Percentiles rank a stretch among this genome's conserved stretches.
phyloP scores from a whole-genome alignment of 2,113 vertebrate species.

The Dromaius novaehollandiae region DNA sequence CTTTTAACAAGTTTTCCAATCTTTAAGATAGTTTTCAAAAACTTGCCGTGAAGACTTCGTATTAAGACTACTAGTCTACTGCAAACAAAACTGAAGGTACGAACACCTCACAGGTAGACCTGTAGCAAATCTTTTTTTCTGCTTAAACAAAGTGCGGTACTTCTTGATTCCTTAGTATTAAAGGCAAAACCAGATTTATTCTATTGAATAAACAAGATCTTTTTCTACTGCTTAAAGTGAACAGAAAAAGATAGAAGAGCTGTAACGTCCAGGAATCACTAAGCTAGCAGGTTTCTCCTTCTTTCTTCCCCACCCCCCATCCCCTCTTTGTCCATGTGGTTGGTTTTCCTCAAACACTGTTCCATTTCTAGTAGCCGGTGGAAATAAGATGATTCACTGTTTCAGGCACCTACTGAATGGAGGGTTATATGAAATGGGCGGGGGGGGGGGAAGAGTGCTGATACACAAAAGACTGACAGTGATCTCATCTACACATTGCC shows the following conservation, averaged over 20 bases:
- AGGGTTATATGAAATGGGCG: not conserved
- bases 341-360: not conserved
- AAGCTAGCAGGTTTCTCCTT: not conserved
- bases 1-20: not conserved
- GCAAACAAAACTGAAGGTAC: not conserved
- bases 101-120: not conserved
- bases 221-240: not conserved
- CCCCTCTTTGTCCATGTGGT: not conserved
- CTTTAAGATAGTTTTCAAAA: not conserved
- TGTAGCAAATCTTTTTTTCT: not conserved
- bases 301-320: not conserved
- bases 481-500: not conserved
- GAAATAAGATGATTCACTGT: not conserved
- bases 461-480: not conserved
- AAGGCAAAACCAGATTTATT: not conserved
- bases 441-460: not conserved
- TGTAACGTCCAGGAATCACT: not conserved
- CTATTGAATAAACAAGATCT: not conserved
- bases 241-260: not conserved
- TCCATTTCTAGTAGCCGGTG: not conserved
- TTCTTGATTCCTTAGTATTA: not conserved
- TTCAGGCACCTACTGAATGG: not conserved
- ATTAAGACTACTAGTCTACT: not conserved
- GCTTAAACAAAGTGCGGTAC: not conserved
- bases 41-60: not conserved